phyloP scores from a whole-genome alignment of 37 sponge, comb jelly and placozoan species.

The Cliona cf. orientalis region DNA sequence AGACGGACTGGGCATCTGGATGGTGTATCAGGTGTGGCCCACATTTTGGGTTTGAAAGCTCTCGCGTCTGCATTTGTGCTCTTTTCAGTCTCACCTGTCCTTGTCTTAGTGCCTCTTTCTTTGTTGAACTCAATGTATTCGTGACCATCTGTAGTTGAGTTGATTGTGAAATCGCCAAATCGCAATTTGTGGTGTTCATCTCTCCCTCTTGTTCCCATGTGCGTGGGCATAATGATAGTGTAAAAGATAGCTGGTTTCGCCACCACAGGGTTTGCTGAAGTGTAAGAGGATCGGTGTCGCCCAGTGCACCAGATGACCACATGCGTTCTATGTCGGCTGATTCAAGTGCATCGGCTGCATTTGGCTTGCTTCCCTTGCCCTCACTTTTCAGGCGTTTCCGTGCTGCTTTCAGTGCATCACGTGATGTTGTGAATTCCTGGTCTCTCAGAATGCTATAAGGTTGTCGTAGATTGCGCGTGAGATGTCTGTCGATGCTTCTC shows the following conservation, averaged over 20 bases:
- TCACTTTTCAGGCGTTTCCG: conserved; percentile 6
- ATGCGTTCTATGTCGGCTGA: background rate
- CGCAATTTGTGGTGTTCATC: background rate
- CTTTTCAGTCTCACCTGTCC: conserved; percentile 6
- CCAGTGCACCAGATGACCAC: conserved; percentile 1
- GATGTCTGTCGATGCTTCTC: conserved; percentile 17
- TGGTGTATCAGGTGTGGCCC: conserved; percentile 12
- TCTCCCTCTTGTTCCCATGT: conserved; percentile 11
- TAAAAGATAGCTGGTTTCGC: no score
- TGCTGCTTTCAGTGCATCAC: conserved; percentile 1
- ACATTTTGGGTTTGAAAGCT: conserved; percentile 15
- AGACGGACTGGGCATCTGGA: background rate
- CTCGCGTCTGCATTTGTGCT: background rate
- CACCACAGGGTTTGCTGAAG: conserved; percentile 14
- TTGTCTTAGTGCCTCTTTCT: conserved; percentile 1
- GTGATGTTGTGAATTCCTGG: conserved; percentile 1
- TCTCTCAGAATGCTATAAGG: conserved; percentile 4
- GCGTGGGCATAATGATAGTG: background rate
- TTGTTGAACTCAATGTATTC: conserved; percentile 3
- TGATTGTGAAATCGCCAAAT: conserved; percentile 6
- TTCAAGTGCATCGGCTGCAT: conserved; percentile 9
- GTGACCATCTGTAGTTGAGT: background rate
- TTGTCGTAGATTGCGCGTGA: background rate
- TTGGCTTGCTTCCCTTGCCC: conserved; percentile 23
- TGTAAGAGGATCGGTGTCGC: background rate